Percentiles rank a stretch among this genome's conserved stretches.
Conservation (phyloP, 2,113 vertebrate genomes). For the Podarcis raffonei region DNA sequence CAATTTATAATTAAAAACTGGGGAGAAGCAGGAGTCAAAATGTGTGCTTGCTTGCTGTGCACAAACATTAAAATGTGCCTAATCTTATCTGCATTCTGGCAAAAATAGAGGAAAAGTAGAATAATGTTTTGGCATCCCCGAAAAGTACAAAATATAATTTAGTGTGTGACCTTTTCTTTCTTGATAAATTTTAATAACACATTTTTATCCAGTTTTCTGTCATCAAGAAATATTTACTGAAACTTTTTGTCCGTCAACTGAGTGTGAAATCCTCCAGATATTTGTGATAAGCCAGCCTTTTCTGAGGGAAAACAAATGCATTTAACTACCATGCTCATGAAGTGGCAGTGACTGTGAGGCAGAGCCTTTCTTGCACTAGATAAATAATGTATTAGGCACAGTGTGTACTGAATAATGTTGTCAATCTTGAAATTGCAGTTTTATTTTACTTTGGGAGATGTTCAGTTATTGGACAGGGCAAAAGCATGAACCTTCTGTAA, state of each 20-base stretch:
- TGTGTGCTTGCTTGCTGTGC: too few species aligned
- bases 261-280: constrained; percentile 21
- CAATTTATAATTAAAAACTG: not conserved
- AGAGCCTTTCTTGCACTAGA: not conserved
- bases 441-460: constrained; percentile 5
- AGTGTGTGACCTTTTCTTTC: constrained; percentile 23
- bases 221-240: constrained; percentile 28
- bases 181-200: constrained; percentile 30
- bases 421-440: constrained; percentile 9
- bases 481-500: not conserved
- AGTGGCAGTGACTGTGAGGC: constrained; percentile 22
- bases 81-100: constrained; percentile 8
- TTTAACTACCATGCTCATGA: constrained; percentile 5
- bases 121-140: constrained; percentile 11
- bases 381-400: constrained; percentile 3
- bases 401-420: not conserved
- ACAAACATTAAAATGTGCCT: not conserved
- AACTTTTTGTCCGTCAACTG: constrained; percentile 5
- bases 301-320: constrained; percentile 2
- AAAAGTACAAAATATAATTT: constrained; percentile 22
- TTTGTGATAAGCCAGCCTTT: constrained; percentile 26
- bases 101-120: not conserved
- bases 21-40: not conserved
- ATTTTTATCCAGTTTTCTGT: not conserved
- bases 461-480: not conserved